These are phyloP conservation scores for Erynnis tages DNA, from an alignment of 2,888 invertebrate species.

Conservation along the genomic window DNA sequence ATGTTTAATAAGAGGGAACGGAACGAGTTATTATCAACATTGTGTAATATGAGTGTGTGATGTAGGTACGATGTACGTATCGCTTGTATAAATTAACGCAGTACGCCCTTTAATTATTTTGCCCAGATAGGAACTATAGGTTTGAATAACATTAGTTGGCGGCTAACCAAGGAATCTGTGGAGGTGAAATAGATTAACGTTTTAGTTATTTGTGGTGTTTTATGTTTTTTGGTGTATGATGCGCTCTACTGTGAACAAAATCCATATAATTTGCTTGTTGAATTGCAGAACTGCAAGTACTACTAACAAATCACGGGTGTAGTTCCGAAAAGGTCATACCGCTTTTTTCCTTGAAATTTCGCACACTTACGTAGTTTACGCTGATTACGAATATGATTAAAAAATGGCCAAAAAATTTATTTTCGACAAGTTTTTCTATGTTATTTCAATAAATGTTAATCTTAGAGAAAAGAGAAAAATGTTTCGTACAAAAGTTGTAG, in stretches of 20 bases:
- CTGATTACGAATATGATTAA: too few relatives aligned
- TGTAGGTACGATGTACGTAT: constrained; percentile 9
- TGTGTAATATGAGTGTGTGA: constrained; percentile 21
- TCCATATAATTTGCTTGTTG: neutral
- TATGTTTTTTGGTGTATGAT: constrained; percentile 19
- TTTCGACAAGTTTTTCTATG: too few relatives aligned
- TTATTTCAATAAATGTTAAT: too few relatives aligned
- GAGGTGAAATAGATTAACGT: constrained; percentile 25
- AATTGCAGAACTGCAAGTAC: too few relatives aligned
- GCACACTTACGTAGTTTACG: too few relatives aligned
- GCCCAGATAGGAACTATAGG: constrained; percentile 20
- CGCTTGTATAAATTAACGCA: constrained; percentile 11
- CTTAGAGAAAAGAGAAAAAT: too few relatives aligned
- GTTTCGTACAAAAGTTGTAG: too few relatives aligned
- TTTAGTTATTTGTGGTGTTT: constrained; percentile 25
- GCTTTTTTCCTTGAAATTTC: too few relatives aligned
- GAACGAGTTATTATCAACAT: constrained; percentile 23
- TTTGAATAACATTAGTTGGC: constrained; percentile 30
- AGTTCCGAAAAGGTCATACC: too few relatives aligned
- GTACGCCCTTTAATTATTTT: constrained; percentile 21
- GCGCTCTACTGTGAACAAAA: neutral
- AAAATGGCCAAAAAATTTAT: too few relatives aligned
- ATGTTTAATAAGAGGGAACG: constrained; percentile 46
- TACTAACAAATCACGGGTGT: too few relatives aligned
- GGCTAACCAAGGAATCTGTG: constrained; percentile 28